Conservation (phyloP, 2,888 invertebrate genomes). For the Lepidochrysops patricia region DNA sequence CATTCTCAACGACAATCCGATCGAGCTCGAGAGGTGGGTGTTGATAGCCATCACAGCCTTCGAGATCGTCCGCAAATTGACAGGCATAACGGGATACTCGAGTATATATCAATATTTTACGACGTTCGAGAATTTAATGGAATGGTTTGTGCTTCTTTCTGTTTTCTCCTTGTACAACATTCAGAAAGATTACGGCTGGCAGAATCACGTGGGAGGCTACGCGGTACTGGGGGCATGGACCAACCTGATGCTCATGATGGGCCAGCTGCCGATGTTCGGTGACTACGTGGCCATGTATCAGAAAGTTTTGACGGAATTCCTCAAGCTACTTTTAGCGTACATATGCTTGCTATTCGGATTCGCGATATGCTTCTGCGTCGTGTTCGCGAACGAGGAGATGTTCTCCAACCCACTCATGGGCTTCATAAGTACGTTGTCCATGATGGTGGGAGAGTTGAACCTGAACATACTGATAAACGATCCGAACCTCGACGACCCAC, state of each 20-base stretch:
- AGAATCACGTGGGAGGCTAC: slow-evolving; percentile 90
- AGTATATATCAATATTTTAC: slow-evolving; percentile 85
- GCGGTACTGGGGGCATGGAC: slow-evolving; percentile 91
- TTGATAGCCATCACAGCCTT: slow-evolving; percentile 83
- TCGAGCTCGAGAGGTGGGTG: slow-evolving; percentile 87
- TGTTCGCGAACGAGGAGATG: slow-evolving; percentile 87
- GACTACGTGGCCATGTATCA: slow-evolving; percentile 94
- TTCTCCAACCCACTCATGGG: slow-evolving; percentile 89
- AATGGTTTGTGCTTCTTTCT: slow-evolving; percentile 89
- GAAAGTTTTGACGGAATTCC: slow-evolving; percentile 87
- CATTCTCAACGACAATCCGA: slow-evolving; percentile 82
- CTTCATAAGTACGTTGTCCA: slow-evolving; percentile 86
- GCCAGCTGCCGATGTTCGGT: slow-evolving; percentile 90
- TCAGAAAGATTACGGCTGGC: slow-evolving; percentile 86
- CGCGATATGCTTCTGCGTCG: slow-evolving; percentile 89
- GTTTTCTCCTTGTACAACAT: slow-evolving; percentile 88
- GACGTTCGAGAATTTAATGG: slow-evolving; percentile 88
- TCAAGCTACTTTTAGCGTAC: slow-evolving; percentile 86
- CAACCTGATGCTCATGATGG: slow-evolving; percentile 91
- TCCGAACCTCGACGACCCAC: slow-evolving; percentile 79
- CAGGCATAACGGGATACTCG: slow-evolving; percentile 86
- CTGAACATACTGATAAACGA: slow-evolving; percentile 83
- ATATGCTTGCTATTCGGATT: slow-evolving; percentile 88
- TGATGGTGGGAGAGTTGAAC: slow-evolving; percentile 92
- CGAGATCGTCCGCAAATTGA: slow-evolving; percentile 84